Conservation (phyloP, 2,797 vertebrate species). For the Geotrypetes seraphini region DNA sequence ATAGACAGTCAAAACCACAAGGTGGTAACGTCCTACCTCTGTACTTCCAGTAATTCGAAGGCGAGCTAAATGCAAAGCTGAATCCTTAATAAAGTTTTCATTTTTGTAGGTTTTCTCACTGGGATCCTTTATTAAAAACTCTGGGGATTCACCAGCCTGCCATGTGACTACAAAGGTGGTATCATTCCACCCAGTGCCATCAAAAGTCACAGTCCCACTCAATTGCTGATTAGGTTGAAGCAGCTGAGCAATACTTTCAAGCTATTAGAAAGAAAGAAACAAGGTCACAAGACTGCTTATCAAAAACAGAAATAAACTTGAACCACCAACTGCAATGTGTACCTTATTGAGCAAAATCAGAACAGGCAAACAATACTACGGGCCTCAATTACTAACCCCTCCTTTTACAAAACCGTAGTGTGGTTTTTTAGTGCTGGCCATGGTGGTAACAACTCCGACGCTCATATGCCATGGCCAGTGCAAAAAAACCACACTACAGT, state of each 20-base stretch:
- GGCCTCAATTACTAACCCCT: no score
- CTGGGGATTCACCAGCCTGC: conserved; percentile 17
- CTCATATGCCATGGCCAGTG: no score
- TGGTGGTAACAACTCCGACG: no score
- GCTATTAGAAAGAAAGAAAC: conserved; percentile 22
- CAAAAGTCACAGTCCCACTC: conserved; percentile 27
- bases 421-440: no score
- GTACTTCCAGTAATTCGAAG: conserved; percentile 40
- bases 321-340: no score
- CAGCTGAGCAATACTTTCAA: conserved; percentile 27
- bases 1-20: no score
- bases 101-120: conserved; percentile 23
- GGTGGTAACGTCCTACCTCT: no score
- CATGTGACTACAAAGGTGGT: conserved; percentile 41
- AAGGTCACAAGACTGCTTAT: neutral
- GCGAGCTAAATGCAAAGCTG: conserved; percentile 8
- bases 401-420: no score
- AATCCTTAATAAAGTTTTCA: conserved; percentile 14
- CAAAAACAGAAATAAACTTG: no score
- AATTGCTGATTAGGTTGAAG: conserved; percentile 12
- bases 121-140: conserved; percentile 30
- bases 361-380: no score
- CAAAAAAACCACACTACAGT: no score
- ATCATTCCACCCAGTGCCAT: conserved; percentile 36
- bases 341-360: no score